Evolutionary conservation across 2,888 invertebrate genomes (phyloP).

Genomic region (Crossocerus cetratus): DNA sequence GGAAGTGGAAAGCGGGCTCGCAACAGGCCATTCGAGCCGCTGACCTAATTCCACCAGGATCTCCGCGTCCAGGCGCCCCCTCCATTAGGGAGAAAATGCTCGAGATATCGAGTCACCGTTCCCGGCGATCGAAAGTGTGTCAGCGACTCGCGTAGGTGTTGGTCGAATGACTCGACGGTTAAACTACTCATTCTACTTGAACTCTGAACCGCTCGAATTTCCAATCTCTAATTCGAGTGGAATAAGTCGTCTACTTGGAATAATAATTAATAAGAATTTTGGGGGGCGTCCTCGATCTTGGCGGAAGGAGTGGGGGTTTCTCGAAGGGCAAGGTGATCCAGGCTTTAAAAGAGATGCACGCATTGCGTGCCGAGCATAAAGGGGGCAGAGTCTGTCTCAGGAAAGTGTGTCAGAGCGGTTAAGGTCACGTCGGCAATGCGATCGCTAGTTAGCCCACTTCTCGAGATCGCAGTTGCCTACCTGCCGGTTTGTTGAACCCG

Average conservation of each 20-base stretch:
- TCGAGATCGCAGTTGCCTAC: conserved; percentile 44
- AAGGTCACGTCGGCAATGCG: conserved; percentile 64
- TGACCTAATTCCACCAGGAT: conserved; percentile 13
- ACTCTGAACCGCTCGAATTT: too few species aligned
- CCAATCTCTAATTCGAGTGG: too few species aligned
- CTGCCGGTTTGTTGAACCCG: conserved; percentile 71
- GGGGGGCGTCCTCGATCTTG: background rate
- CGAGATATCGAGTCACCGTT: background rate
- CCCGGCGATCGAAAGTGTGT: conserved; percentile 5
- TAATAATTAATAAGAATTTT: background rate
- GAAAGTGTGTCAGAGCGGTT: conserved; percentile 74
- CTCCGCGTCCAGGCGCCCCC: background rate
- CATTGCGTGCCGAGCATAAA: conserved; percentile 7
- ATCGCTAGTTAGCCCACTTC: conserved; percentile 74
- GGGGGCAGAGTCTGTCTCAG: conserved; percentile 11
- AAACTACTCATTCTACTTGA: too few species aligned
- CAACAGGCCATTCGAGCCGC: conserved; percentile 18
- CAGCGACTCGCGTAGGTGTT: background rate
- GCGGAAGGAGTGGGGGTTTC: background rate
- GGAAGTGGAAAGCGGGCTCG: conserved; percentile 1
- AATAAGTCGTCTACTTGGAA: too few species aligned
- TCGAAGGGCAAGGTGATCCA: conserved; percentile 1
- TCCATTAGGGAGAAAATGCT: conserved; percentile 18
- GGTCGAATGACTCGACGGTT: background rate
- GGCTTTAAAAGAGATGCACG: background rate